phyloP scores from a whole-genome alignment of 2,888 invertebrate species.

The Teleiodes luculella region DNA sequence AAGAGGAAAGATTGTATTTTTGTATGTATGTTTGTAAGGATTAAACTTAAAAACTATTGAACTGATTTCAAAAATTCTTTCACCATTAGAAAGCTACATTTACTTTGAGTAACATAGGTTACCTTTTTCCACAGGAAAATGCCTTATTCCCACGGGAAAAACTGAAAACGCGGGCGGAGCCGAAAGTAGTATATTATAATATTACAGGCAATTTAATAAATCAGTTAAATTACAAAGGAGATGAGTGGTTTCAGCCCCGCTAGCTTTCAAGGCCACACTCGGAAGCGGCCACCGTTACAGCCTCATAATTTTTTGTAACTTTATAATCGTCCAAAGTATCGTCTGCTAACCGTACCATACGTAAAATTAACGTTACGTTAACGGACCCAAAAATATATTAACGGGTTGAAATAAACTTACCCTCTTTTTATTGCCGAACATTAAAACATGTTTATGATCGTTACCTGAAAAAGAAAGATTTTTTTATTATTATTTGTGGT shows the following conservation, averaged over 20 bases:
- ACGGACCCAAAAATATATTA: neutral
- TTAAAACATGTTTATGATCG: neutral
- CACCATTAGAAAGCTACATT: no score
- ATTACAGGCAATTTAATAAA: neutral
- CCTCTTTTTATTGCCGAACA: neutral
- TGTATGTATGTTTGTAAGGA: no score
- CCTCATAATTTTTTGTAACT: conserved; percentile 6
- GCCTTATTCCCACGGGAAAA: no score
- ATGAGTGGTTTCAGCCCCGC: neutral
- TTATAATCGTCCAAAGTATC: conserved; percentile 7
- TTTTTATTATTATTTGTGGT: neutral
- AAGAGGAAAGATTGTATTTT: no score
- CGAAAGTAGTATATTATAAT: no score
- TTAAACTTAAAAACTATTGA: no score
- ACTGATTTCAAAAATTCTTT: no score
- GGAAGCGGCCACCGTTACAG: conserved; percentile 5
- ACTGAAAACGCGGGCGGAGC: no score
- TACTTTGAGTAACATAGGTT: no score
- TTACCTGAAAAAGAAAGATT: neutral
- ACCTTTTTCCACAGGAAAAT: no score
- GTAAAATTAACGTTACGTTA: conserved; percentile 9
- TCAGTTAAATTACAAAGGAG: conserved; percentile 2
- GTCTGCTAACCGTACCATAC: neutral
- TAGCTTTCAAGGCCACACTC: neutral
- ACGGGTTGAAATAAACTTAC: neutral